Evolutionary conservation across 2,797 vertebrate species (phyloP), one percentile per base, ranked within the genome.

Genomic region (Crenichthys baileyi): DNA sequence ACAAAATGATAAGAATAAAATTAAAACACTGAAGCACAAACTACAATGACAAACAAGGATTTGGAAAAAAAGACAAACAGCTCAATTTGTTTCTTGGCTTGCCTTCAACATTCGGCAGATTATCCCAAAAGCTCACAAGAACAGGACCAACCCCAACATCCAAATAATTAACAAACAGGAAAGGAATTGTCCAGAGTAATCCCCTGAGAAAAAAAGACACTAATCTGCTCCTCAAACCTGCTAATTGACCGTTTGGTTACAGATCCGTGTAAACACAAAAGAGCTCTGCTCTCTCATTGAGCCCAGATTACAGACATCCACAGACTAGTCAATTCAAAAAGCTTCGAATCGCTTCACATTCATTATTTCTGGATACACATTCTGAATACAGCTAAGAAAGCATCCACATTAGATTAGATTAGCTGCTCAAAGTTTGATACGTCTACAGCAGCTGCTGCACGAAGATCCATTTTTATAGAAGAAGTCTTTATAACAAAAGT

Each of bases 231-330:
- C 85, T 85, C 81, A 77, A 90, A 89, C 85, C 86, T 89, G 87
- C 87, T 93, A 93, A 94, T 93, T 91, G 91, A 88, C 83, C 77
- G 83, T 91, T 93, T 93, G 90, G 88, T 90, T 84, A 84, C 85
- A 93, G 90, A 93, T 89, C 80, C 3, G 41, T 46, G 82, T 80
- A 88, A 93, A 90, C 83, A 84, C 39, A 78, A 83, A 86, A 81
- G 82, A 86, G 56, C 83, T 83, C 13, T 6, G n/a, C 78, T 79
- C 79, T 58, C 72, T 85, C 29, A 36, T 70, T 71, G 75, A 85
- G 73, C 76, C 48, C 70, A 75, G 73, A 85, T 89, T 88, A 80
- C 83, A 78, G 70, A 79, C 83, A 81, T 80, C 82, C 75, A 77
- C 68, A 83, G 71, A 89, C 70, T 79, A 78, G 82, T 80, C 85